A percentile compares a stretch with the other conserved stretches of the same genome.
These are phyloP conservation scores for Sebastes wilsoni DNA, from an alignment of 2,797 vertebrate genomes.

Conservation along the genomic window DNA sequence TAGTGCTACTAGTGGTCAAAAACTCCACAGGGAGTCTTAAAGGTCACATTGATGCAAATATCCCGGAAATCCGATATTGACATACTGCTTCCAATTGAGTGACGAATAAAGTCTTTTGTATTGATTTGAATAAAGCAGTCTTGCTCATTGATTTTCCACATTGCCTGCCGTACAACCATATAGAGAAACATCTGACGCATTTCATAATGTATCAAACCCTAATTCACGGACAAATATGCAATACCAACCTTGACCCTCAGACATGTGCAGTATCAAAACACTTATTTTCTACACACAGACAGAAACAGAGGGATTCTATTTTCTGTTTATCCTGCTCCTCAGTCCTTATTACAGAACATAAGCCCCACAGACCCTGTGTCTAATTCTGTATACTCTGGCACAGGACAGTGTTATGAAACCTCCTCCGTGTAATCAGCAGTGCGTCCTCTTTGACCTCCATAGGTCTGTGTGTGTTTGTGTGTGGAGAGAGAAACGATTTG, in stretches of 20 bases:
- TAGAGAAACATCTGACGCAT: neutral
- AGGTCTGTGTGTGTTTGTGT: neutral
- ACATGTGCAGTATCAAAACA: neutral
- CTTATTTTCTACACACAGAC: neutral
- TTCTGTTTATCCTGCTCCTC: conserved; percentile 4
- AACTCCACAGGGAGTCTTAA: neutral
- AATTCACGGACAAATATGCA: neutral
- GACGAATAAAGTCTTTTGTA: neutral
- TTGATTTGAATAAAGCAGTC: neutral
- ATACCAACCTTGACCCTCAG: neutral
- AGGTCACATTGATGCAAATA: conserved; percentile 4
- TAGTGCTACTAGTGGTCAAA: neutral
- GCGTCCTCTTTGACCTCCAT: conserved; percentile 34
- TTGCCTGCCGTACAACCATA: neutral
- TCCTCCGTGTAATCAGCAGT: conserved; percentile 23
- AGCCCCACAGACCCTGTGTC: conserved; percentile 20
- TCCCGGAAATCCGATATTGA: neutral
- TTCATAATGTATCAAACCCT: neutral
- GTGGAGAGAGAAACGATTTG: neutral
- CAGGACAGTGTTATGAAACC: conserved; percentile 30
- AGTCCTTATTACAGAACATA: conserved; percentile 9
- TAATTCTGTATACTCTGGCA: conserved; percentile 17
- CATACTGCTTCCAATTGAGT: neutral
- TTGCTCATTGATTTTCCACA: neutral
- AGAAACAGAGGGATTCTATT: neutral